Conservation (phyloP, 2,113 vertebrate genomes). For the Dicerorhinus sumatrensis region DNA sequence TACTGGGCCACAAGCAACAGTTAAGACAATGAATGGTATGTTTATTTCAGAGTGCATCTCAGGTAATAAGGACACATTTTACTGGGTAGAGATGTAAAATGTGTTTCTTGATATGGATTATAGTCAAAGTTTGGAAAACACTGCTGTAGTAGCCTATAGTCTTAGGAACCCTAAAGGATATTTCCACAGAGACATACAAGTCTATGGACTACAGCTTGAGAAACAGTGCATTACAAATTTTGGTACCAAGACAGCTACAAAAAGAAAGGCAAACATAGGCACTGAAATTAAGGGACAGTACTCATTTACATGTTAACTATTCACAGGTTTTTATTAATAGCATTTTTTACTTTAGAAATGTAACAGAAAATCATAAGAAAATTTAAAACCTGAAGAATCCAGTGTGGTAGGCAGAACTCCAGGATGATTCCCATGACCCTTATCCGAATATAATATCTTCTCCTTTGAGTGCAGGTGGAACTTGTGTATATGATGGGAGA, state of each 20-base stretch:
- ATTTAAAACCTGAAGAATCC: background rate
- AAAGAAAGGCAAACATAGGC: background rate
- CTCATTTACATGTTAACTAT: background rate
- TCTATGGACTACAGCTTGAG: background rate
- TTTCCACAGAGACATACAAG: background rate
- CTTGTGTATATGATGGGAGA: background rate
- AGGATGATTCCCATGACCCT: background rate
- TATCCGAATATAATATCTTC: background rate
- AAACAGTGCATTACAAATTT: background rate
- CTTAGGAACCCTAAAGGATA: background rate
- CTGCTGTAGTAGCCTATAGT: too few species aligned
- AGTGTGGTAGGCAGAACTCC: background rate
- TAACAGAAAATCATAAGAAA: too few species aligned
- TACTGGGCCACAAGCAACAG: background rate
- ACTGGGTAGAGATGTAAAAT: background rate
- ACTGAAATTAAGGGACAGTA: background rate
- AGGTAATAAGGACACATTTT: background rate
- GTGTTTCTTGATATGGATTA: background rate
- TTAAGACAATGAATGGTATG: background rate
- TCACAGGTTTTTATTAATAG: background rate
- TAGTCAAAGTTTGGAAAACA: background rate
- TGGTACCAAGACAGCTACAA: background rate
- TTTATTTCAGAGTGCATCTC: background rate
- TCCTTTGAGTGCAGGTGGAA: background rate
- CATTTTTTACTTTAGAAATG: too few species aligned